Conservation (phyloP, 2,113 vertebrate species). For the Phaethon lepturus region DNA sequence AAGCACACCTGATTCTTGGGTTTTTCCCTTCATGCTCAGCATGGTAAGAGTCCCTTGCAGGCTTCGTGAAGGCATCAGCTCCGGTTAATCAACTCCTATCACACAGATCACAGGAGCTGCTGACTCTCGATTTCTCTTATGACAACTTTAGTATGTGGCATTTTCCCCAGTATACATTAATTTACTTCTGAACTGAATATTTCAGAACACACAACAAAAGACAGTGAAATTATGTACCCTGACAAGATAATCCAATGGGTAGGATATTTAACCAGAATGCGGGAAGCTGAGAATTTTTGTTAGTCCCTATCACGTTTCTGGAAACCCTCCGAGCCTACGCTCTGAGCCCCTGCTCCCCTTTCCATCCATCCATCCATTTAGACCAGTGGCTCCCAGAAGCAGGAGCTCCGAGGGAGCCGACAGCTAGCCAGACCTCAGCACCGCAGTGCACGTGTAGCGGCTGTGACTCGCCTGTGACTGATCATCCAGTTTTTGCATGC, state of each 20-base stretch:
- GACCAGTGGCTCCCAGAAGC: not conserved
- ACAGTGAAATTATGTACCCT: not conserved
- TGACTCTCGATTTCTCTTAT: not conserved
- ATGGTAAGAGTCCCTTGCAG: not conserved
- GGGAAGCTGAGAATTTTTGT: not conserved
- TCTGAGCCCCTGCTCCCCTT: not conserved
- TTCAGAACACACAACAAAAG: not conserved
- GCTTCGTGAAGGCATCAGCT: not conserved
- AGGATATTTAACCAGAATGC: not conserved
- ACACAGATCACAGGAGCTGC: not conserved
- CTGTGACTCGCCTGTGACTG: slow-evolving; percentile 42
- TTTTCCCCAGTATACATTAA: not conserved
- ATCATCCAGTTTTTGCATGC: not conserved
- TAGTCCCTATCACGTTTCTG: not conserved
- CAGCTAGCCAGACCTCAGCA: not conserved
- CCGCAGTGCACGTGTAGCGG: not conserved
- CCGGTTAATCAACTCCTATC: not conserved
- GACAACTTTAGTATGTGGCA: not conserved
- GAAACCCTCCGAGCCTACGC: not conserved
- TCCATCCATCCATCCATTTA: slow-evolving; percentile 3
- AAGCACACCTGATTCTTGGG: not conserved
- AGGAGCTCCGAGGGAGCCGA: not conserved
- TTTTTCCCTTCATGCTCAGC: not conserved
- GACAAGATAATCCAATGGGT: not conserved
- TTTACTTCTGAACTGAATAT: not conserved